phyloP scores from a whole-genome alignment of 1,140 invertebrate species.

The Philopotamus ludificatus region DNA sequence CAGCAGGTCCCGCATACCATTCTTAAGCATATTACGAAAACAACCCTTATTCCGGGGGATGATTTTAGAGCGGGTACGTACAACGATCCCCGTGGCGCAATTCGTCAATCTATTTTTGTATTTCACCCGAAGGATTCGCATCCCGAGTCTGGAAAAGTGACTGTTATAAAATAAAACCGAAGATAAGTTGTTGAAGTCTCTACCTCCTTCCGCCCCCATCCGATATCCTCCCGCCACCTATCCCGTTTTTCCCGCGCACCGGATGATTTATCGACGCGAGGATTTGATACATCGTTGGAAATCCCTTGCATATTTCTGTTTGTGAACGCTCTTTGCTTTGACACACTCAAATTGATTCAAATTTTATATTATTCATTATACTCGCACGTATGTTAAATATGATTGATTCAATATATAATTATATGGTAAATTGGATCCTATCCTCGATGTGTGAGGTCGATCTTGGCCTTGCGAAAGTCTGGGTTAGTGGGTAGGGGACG shows the following conservation, averaged over 20 bases:
- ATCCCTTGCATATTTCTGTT: background rate
- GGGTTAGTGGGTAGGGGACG: too few relatives aligned
- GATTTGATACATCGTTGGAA: slow-evolving; percentile 6
- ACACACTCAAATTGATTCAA: background rate
- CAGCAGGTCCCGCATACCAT: slow-evolving; percentile 1
- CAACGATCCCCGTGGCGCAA: slow-evolving; percentile 30
- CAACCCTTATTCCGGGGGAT: slow-evolving; percentile 1
- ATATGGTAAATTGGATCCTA: too few relatives aligned
- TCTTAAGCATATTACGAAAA: slow-evolving; percentile 31
- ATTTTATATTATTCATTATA: too few relatives aligned
- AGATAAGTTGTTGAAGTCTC: slow-evolving; percentile 27
- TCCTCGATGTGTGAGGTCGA: too few relatives aligned
- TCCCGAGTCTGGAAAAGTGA: slow-evolving; percentile 31
- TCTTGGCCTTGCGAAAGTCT: too few relatives aligned
- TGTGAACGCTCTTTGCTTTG: background rate
- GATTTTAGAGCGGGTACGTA: background rate
- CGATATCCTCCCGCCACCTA: too few relatives aligned
- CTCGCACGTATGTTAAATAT: too few relatives aligned
- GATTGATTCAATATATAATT: too few relatives aligned
- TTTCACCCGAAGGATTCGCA: slow-evolving; percentile 36
- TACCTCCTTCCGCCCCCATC: slow-evolving; percentile 12
- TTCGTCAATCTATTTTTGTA: slow-evolving; percentile 39
- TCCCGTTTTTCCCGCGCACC: too few relatives aligned
- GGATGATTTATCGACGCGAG: slow-evolving; percentile 34
- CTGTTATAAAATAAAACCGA: slow-evolving; percentile 34